Evolutionary conservation across 2,888 invertebrate species (phyloP), one percentile per base, ranked within the genome.

Genomic region (Bruchidius siliquastri): DNA sequence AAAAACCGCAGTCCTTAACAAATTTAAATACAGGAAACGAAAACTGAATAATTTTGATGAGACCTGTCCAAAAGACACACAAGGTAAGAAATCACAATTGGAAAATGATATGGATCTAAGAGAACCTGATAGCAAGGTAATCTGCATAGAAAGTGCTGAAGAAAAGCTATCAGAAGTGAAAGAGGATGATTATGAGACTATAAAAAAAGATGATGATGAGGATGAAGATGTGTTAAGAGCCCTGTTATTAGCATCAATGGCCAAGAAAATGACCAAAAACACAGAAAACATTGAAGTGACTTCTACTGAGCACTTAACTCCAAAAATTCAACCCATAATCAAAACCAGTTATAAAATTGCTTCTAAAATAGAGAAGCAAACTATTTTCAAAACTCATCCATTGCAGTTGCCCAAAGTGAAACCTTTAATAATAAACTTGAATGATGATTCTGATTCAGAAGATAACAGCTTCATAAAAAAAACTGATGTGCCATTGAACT

Each of bases 1-100:
- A n/a, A 90, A 89, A 79, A 92, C 92, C n/a, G 91, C 92, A 6
- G 86, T 92, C 69, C 80, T 92, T 68, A 92, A 92, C 79, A 92
- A 92, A 84, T 90, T 90, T 74, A 88, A 89, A 77, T 89, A 91
- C 82, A 87, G 90, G 82, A 90, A 90, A 84, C 79, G 82, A 70
- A 85, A 83, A 81, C 79, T 79, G n/a, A 76, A 77, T 32, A 74
- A 77, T 21, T 71, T 72, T n/a, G 49, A 74, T 21, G 20, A 18
- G 21, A 49, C 18, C 49, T 18, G 6, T 1, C 18, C 49, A 8
- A 49, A 49, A 49, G 49, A 49, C 18, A 1, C 18, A 49, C 13
- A 49, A 49, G 18, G 1, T 18, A 18, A 8, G 18, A 13, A 49
- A 49, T 49, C 18, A 13, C 3, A 49, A 49, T 18, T 49, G 18